Evolutionary conservation across 2,888 invertebrate genomes (phyloP), one percentile per base, ranked within the genome.

Genomic region (Thyatira batis): DNA sequence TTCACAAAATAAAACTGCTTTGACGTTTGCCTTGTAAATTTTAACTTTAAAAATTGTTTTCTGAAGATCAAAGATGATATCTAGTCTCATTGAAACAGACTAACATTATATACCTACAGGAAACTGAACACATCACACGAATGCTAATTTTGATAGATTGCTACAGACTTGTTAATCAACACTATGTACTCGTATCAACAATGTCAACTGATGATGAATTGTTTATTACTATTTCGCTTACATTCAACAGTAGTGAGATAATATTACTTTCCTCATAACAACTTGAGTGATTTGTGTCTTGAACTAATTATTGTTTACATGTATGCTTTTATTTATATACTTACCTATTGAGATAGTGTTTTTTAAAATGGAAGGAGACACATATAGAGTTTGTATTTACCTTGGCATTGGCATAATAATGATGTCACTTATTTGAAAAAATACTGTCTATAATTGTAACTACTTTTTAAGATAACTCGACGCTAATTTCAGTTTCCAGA

Each of bases 111-210:
- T 39, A 17, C 39, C 17, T 39, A 17, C 33, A 39, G 39, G 13
- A 33, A 13, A 13, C 13, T 33, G n/a, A 13, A 33, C 48, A 20
- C 10, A 28, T 17, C 48, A 48, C 48, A 27, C 48, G 20, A 48
- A 48, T 45, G 48, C 10, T 48, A 48, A 48, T 48, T 48, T 25
- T 46, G 46, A 46, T 46, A 27, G 46, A 46, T 46, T 48, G 48
- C 17, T 25, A 20, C 48, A 28, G 48, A 48, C 48, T 48, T 48
- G 48, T 27, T 48, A 48, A 27, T 27, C 48, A 48, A 48, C 48
- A 48, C 11, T 13, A 48, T 11, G 28, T 48, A 27, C 28, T n/a
- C n/a, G n/a, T 48, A 48, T 48, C 28, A 48, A 48, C 27, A 17
- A 9, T 28, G 28, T 27, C 48, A 28, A 10, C 48, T 13, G 45